A percentile compares a stretch with the other conserved stretches of the same genome.
phyloP scores from a whole-genome alignment of 2,797 vertebrate genomes.

The Sphaeramia orbicularis region DNA sequence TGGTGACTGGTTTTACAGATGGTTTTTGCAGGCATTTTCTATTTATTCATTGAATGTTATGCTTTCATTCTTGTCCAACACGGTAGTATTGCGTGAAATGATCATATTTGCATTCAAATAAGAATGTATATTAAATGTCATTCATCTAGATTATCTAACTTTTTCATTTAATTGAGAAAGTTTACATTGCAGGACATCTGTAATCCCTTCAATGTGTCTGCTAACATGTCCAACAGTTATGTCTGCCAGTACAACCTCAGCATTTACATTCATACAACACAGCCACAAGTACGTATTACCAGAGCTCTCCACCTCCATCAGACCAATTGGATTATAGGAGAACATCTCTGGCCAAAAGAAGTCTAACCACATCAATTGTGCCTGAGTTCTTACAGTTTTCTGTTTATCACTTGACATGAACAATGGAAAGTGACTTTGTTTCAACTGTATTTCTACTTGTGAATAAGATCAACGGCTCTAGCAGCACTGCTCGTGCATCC shows the following conservation, averaged over 20 bases:
- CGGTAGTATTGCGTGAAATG: not conserved
- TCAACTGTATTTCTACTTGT: slow-evolving; percentile 10
- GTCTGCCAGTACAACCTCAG: no score
- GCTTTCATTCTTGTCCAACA: slow-evolving; percentile 8
- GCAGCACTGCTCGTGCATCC: slow-evolving; percentile 9
- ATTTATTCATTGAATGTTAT: slow-evolving; percentile 5
- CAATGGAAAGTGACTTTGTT: not conserved
- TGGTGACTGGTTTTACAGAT: slow-evolving; percentile 62
- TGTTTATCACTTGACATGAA: not conserved
- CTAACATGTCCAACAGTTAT: no score
- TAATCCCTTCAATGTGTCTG: no score
- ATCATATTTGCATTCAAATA: no score
- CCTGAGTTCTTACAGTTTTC: not conserved
- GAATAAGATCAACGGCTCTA: slow-evolving; percentile 5
- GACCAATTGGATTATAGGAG: slow-evolving; percentile 1
- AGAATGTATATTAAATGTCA: no score
- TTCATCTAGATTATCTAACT: no score
- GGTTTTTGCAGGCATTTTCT: no score
- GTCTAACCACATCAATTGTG: not conserved
- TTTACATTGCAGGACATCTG: no score
- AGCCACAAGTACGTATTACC: not conserved
- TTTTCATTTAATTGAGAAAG: no score
- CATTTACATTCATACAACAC: not conserved
- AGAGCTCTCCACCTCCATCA: not conserved
- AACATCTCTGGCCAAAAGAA: not conserved